Conservation (phyloP, 2,797 vertebrate genomes). For the Syncerus caffer region DNA sequence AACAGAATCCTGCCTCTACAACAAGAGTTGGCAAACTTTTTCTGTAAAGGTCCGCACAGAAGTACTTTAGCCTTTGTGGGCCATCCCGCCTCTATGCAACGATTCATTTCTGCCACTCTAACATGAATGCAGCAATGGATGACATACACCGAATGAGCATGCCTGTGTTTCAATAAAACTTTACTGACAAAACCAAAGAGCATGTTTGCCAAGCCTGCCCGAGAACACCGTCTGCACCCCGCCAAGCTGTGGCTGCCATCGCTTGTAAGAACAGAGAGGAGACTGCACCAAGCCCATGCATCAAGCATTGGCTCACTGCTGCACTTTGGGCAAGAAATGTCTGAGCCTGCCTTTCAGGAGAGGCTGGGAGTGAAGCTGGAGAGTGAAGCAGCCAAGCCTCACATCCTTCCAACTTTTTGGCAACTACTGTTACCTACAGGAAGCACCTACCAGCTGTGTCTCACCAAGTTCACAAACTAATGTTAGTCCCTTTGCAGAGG, state of each 20-base stretch:
- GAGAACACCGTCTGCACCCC: neutral
- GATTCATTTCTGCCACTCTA: neutral
- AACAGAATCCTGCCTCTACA: neutral
- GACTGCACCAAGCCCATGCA: neutral
- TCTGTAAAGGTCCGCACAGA: neutral
- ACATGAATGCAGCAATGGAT: neutral
- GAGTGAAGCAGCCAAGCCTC: neutral
- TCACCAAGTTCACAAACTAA: neutral
- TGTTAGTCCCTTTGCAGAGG: neutral
- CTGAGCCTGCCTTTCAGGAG: neutral
- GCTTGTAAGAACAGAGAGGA: neutral
- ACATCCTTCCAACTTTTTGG: neutral
- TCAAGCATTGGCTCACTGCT: neutral
- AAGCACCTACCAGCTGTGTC: neutral
- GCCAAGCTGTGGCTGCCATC: neutral
- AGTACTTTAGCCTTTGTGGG: neutral
- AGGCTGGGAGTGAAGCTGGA: neutral
- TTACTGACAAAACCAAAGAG: neutral
- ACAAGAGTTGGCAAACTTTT: neutral
- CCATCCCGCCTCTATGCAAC: neutral
- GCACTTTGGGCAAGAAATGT: neutral
- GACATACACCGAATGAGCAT: neutral
- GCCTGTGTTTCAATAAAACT: neutral
- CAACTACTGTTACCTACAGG: neutral
- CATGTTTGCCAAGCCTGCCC: neutral